Conservation (phyloP, 2,113 vertebrate species). For the Corynorhinus townsendii region DNA sequence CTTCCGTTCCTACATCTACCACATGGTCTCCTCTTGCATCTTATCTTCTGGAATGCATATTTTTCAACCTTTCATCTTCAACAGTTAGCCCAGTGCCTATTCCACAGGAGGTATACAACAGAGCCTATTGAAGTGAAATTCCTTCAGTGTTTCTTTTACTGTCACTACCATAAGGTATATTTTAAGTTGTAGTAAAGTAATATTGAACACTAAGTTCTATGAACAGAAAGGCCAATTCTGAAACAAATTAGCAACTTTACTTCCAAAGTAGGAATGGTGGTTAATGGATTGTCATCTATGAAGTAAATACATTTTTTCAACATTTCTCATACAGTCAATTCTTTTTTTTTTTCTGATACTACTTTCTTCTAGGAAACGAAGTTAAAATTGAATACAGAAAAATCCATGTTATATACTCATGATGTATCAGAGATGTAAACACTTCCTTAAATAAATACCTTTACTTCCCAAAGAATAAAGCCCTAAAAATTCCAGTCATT, state of each 20-base stretch:
- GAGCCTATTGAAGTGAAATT: background rate
- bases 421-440: background rate
- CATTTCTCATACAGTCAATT: background rate
- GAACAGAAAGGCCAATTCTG: background rate
- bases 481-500: background rate
- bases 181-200: background rate
- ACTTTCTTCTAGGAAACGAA: background rate
- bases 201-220: background rate
- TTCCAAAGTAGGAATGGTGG: background rate
- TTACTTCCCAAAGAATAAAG: background rate
- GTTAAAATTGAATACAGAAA: background rate
- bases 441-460: background rate
- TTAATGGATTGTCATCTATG: background rate
- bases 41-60: background rate
- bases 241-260: background rate
- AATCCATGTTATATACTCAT: background rate
- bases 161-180: background rate
- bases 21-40: background rate
- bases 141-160: background rate
- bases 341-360: background rate
- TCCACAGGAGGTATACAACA: background rate
- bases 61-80: background rate
- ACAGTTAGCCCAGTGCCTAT: background rate
- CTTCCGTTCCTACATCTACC: accelerated
- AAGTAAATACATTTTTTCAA: background rate